Evolutionary conservation across 2,888 invertebrate genomes (phyloP).

Genomic region (Plagodis pulveraria): DNA sequence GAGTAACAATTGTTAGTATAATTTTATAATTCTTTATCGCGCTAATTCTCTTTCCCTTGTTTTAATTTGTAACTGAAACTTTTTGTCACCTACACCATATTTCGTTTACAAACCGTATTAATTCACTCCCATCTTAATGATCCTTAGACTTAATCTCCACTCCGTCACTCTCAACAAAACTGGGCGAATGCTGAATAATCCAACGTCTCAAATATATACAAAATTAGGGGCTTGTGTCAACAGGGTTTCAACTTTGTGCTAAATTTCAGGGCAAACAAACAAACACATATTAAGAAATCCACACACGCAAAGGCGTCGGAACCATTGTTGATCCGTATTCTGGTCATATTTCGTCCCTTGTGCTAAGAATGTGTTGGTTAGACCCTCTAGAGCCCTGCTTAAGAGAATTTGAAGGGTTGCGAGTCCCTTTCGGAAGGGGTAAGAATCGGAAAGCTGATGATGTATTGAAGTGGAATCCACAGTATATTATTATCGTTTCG

Average conservation of each 20-base stretch:
- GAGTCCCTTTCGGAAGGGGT: slow-evolving; percentile 32
- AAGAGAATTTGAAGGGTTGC: slow-evolving; percentile 43
- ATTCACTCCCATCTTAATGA: slow-evolving; percentile 8
- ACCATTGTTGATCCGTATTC: slow-evolving; percentile 47
- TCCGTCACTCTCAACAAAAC: slow-evolving; percentile 24
- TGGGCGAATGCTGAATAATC: slow-evolving; percentile 29
- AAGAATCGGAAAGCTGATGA: slow-evolving; percentile 40
- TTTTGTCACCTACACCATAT: slow-evolving; percentile 15
- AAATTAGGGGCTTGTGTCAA: slow-evolving; percentile 38
- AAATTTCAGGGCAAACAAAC: slow-evolving; percentile 31
- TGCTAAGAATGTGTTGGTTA: slow-evolving; percentile 55
- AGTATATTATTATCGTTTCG: not conserved
- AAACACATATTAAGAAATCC: slow-evolving; percentile 46
- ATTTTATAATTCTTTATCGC: not conserved
- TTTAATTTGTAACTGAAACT: slow-evolving; percentile 12
- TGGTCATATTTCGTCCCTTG: slow-evolving; percentile 43
- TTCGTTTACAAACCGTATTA: slow-evolving; percentile 28
- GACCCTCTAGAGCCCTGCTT: slow-evolving; percentile 46
- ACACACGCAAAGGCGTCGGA: slow-evolving; percentile 39
- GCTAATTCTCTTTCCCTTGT: not conserved
- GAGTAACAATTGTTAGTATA: no score
- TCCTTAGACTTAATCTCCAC: slow-evolving; percentile 23
- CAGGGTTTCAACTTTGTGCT: slow-evolving; percentile 34
- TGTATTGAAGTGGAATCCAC: slow-evolving; percentile 26
- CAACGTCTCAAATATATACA: slow-evolving; percentile 35